These are phyloP conservation scores for Formicarius rufipectus DNA, from an alignment of 2,113 vertebrate genomes.

Conservation along the genomic window DNA sequence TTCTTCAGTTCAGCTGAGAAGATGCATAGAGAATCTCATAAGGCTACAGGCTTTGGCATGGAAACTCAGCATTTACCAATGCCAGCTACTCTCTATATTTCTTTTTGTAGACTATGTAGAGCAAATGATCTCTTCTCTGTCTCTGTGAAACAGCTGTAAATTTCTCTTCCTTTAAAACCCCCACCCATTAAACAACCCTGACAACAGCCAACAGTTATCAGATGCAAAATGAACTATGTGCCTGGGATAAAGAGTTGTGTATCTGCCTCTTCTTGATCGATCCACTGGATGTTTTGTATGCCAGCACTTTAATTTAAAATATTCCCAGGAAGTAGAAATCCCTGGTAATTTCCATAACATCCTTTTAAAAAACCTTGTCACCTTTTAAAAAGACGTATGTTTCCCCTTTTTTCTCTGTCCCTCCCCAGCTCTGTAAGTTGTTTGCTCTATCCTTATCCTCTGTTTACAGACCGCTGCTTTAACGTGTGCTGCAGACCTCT, in stretches of 20 bases:
- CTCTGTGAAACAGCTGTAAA: conserved; percentile 59
- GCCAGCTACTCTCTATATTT: conserved; percentile 52
- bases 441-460: neutral
- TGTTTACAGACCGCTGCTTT: neutral
- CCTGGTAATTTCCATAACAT: neutral
- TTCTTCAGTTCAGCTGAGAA: conserved; percentile 36
- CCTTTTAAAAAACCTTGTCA: neutral
- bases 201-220: conserved; percentile 45
- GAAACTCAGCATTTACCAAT: conserved; percentile 12
- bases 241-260: neutral
- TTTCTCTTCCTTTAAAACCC: conserved; percentile 38
- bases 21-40: conserved; percentile 33
- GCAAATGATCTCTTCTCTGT: conserved; percentile 55
- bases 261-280: conserved; percentile 3
- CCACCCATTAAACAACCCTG: conserved; percentile 23
- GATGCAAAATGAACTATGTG: conserved; percentile 37
- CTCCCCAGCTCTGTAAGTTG: neutral
- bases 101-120: conserved; percentile 44
- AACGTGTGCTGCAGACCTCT: neutral
- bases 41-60: conserved; percentile 60
- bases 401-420: neutral
- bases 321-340: neutral
- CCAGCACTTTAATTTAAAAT: neutral
- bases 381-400: neutral
- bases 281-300: neutral